Base-by-base conservation (phyloP, 2,797 vertebrate species). In the Pogoniulus pusillus region DNA sequence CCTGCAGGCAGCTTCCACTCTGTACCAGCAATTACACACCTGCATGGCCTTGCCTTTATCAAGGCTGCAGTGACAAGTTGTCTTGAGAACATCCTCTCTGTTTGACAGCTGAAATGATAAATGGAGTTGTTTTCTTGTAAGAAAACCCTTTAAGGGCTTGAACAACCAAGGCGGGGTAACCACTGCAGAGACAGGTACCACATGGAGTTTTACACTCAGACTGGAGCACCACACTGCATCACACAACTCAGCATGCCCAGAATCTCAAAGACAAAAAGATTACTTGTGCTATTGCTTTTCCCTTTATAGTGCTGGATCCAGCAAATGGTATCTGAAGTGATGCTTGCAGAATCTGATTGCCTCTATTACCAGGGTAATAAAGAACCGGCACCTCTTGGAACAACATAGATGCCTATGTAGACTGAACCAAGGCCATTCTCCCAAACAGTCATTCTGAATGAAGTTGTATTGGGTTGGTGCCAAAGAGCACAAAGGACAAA, bases 141-240 rank as follows among this genome's bases (percentile, higher is more conserved):
- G 59, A 85, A 93, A 89, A 85, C n/a, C n/a, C 66, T 91, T 19
- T 62, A 83, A 87, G 8, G 89, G 34, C 17, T 47, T 5, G 5
- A n/a, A 63, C 74, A 13, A 45, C 75, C 81, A 39, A 58, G 79
- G 45, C 0, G 1, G 32, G 53, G 34, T 12, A 55, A 70, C 24
- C 26, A 7, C 39, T 57, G 54, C 34, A 69, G 72, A 62, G 37
- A 12, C 2, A 3, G 57, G 37, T 32, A 29, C 11, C 23, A 24
- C 13, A 8, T 4, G 6, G 55, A 65, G 57, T 26, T 58, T 47
- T 79, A 68, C 1, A 5, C 39, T 49, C 10, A 2, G 26, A 5
- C 13, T 20, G 24, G n/a, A 84, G 63, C 58, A 30, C 57, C 41
- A 10, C 53, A 3, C 45, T 4, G 2, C 20, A 15, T 20, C 1